Conservation (phyloP, 2,797 vertebrate genomes). For the Alca torda region DNA sequence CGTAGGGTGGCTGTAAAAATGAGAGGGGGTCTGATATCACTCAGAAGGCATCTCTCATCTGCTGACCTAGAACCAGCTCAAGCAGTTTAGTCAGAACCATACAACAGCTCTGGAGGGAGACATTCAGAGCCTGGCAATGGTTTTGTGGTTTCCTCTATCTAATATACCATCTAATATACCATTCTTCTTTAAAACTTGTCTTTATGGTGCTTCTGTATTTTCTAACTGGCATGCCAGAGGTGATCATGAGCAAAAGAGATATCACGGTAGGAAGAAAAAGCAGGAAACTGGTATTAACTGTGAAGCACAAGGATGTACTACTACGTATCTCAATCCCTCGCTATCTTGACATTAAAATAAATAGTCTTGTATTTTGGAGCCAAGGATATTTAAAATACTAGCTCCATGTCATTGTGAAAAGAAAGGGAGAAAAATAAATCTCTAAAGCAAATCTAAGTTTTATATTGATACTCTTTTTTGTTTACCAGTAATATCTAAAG, state of each 20-base stretch:
- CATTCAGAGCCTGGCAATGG: background rate
- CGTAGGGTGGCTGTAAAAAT: background rate
- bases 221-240: background rate
- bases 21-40: background rate
- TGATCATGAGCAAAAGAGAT: background rate
- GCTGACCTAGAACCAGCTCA: background rate
- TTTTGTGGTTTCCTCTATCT: background rate
- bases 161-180: rapidly evolving
- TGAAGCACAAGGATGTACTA: background rate
- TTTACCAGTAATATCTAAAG: background rate
- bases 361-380: background rate
- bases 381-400: background rate
- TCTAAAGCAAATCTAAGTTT: background rate
- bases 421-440: background rate
- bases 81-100: background rate
- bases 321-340: background rate
- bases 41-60: background rate
- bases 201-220: background rate
- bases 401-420: background rate
- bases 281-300: background rate
- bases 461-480: background rate
- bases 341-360: background rate
- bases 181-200: background rate
- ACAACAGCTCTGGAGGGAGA: background rate
- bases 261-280: background rate